Base-by-base conservation (phyloP, 2,797 vertebrate genomes). In the Gadopsis bispinosus region DNA sequence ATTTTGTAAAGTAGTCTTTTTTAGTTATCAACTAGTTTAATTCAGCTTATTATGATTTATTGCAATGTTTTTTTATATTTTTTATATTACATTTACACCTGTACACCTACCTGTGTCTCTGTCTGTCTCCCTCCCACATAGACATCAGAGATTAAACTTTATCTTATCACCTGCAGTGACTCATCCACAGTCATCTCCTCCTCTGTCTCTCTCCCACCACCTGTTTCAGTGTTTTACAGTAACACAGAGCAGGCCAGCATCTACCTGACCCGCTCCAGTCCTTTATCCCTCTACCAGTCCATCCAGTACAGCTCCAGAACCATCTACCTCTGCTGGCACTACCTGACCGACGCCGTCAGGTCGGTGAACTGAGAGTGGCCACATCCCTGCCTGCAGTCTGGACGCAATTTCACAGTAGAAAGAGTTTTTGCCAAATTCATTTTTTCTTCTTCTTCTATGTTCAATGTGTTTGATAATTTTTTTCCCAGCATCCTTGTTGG, bases 281-380 rank as follows among this genome's bases (percentile, higher is more conserved):
- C 96, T 7, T 88, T 73, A 16, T 96, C 96, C 33, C 95, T 98
- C 63, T 90, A 90, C 80, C 91, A 97, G 80, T 96, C 96, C 84
- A 93, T 97, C 74, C 95, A 95, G 86, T 99, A 98, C 94, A 91
- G 92, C 86, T 97, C 96, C 83, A 94, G 94, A 47, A 97, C 96
- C 35, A 94, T 96, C 73, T 98, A 98, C 91, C 87, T 87, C 43
- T 97, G 96, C 94, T 99, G 97, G 97, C 94, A 95, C 53, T 95
- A 97, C 89, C 93, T 99, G 91, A 93, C 95, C 0, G 94, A 96
- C 33, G 97, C 97, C 13, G 92, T 99, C 84, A 96, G 96, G 97
- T 98, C 83, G 83, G 95, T 81, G 51, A 39, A 53, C 39, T 11
- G 22, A 74, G 45, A 16, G 7, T 14, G 1, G 31, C 3, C 29